Conservation (phyloP, 2,113 vertebrate genomes). For the Pituophis catenifer region DNA sequence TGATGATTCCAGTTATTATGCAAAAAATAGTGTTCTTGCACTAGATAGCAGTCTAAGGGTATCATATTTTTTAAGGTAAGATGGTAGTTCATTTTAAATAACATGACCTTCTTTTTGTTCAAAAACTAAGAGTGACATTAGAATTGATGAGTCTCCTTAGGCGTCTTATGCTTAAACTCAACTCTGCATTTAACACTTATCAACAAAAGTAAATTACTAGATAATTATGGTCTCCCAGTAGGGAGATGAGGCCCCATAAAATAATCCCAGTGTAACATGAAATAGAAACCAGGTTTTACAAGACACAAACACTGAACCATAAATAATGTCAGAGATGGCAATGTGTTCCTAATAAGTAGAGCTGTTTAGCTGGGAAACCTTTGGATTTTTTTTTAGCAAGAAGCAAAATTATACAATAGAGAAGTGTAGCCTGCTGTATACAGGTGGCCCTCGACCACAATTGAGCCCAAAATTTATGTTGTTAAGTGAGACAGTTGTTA, state of each 20-base stretch:
- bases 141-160: conserved; percentile 34
- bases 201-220: conserved; percentile 53
- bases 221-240: conserved; percentile 24
- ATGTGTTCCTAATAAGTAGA: not conserved
- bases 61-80: conserved; percentile 34
- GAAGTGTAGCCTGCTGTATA: not conserved
- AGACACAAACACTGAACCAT: conserved; percentile 7
- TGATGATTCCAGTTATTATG: conserved; percentile 1
- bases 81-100: conserved; percentile 43
- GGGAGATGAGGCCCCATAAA: conserved; percentile 21
- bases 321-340: not conserved
- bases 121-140: conserved; percentile 42
- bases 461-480: not conserved
- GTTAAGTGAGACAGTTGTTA: not conserved
- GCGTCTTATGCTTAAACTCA: conserved; percentile 42
- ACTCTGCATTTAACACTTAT: conserved; percentile 45
- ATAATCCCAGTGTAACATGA: conserved; percentile 14
- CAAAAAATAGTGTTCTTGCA: conserved; percentile 31
- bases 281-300: conserved; percentile 29
- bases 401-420: not conserved
- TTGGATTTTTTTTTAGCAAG: not conserved
- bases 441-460: not conserved
- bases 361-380: not conserved
- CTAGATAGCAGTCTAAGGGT: not conserved
- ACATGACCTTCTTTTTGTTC: conserved; percentile 18